These are phyloP conservation scores for Babylonia areolata DNA, from an alignment of 1,140 invertebrate species.

Conservation along the genomic window DNA sequence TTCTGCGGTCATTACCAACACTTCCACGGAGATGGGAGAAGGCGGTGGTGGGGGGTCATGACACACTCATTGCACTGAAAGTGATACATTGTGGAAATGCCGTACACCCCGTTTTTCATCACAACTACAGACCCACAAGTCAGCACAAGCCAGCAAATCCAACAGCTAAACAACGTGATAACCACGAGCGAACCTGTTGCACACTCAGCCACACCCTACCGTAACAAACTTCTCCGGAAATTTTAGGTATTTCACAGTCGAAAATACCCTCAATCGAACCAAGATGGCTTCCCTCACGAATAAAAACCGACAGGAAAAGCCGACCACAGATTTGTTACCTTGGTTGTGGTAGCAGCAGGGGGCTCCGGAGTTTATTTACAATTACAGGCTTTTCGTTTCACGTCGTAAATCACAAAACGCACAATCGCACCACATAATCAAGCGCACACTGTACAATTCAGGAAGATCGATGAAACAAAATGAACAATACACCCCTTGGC, in stretches of 20 bases:
- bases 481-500: neutral
- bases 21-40: neutral
- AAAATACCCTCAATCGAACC: conserved; percentile 6
- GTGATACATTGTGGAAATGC: too few relatives aligned
- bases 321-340: neutral
- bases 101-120: too few relatives aligned
- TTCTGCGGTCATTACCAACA: conserved; percentile 29
- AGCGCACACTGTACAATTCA: neutral
- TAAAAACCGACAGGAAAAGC: neutral
- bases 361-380: neutral
- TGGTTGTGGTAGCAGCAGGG: neutral
- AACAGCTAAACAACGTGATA: too few relatives aligned
- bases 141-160: too few relatives aligned
- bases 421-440: neutral
- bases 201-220: too few relatives aligned
- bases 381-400: neutral
- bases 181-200: too few relatives aligned
- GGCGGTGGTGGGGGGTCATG: too few relatives aligned
- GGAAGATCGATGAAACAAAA: neutral
- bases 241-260: neutral
- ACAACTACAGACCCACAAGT: too few relatives aligned
- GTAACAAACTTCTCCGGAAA: neutral
- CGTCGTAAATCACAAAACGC: neutral
- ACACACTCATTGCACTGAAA: too few relatives aligned
- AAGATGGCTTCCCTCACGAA: conserved; percentile 27